phyloP scores from a whole-genome alignment of 92 coral and sea anemone genomes.

The Zoanthus solanderi region DNA sequence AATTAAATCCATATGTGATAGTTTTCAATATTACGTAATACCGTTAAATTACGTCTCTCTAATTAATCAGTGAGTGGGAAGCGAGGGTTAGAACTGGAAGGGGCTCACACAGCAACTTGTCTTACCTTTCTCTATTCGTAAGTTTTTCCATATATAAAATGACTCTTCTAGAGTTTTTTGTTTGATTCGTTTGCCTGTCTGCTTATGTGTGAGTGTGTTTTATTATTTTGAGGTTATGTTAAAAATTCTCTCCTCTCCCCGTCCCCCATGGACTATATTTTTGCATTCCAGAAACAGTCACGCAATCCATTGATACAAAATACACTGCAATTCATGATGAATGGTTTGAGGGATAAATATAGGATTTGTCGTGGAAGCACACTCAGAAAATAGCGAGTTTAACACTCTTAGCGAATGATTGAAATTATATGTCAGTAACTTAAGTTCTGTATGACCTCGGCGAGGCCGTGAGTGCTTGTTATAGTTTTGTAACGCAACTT shows the following conservation, averaged over 20 bases:
- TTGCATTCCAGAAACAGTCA: too few relatives aligned
- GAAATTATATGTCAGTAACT: background rate
- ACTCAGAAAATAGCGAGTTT: too few relatives aligned
- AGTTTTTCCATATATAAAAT: background rate
- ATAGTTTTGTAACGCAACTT: background rate
- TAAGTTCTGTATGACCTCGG: background rate
- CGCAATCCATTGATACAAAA: too few relatives aligned
- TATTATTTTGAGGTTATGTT: background rate
- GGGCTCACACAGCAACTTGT: slow-evolving; percentile 19
- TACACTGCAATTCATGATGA: too few relatives aligned
- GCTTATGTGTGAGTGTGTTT: background rate
- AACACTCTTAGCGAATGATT: background rate
- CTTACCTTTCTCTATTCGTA: slow-evolving; percentile 2
- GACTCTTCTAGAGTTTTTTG: background rate
- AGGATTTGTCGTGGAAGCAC: background rate
- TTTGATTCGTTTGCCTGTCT: background rate
- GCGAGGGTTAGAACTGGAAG: slow-evolving; percentile 20
- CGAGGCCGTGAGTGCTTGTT: background rate
- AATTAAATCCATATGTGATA: background rate
- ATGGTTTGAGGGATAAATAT: background rate
- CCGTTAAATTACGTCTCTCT: slow-evolving; percentile 4
- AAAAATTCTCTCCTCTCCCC: slow-evolving; percentile 15
- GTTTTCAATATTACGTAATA: slow-evolving; percentile 2
- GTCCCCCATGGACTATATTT: background rate
- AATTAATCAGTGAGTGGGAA: background rate